These are phyloP conservation scores for Drosophila lacteicornis DNA, from an alignment of 1,140 invertebrate genomes.

Conservation along the genomic window DNA sequence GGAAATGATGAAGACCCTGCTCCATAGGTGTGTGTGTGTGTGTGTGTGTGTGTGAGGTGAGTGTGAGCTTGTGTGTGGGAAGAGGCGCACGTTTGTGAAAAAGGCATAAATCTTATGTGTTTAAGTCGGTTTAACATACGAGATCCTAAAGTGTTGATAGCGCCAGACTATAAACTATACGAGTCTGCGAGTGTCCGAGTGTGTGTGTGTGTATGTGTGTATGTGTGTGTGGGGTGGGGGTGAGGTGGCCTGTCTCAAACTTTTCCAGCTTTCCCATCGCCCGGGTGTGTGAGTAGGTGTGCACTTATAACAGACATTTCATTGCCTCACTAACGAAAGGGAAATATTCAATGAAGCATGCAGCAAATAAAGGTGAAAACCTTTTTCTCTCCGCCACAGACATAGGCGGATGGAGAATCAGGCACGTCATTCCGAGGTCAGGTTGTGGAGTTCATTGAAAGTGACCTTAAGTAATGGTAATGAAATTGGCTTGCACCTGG, in stretches of 20 bases:
- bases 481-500: not conserved
- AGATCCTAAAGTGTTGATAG: constrained; percentile 71
- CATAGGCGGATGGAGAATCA: constrained; percentile 6
- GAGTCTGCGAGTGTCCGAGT: constrained; percentile 27
- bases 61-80: constrained; percentile 11
- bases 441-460: constrained; percentile 14
- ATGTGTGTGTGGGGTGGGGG: constrained; percentile 11
- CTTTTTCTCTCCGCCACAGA: constrained; percentile 46
- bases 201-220: constrained; percentile 20
- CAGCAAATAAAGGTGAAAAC: constrained; percentile 69
- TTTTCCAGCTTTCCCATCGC: constrained; percentile 13
- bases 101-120: constrained; percentile 69
- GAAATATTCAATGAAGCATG: constrained; percentile 71
- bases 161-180: constrained; percentile 68
- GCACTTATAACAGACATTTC: constrained; percentile 69
- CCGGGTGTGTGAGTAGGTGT: constrained; percentile 30
- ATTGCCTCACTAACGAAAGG: constrained; percentile 70
- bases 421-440: constrained; percentile 31
- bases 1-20: constrained; percentile 55
- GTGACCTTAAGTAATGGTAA: not conserved
- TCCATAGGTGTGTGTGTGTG: constrained; percentile 7
- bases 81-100: constrained; percentile 50
- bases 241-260: constrained; percentile 25
- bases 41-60: not conserved
- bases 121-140: constrained; percentile 69